Evolutionary conservation across 2,888 invertebrate genomes (phyloP).

Genomic region (Drosophila fungiperda): DNA sequence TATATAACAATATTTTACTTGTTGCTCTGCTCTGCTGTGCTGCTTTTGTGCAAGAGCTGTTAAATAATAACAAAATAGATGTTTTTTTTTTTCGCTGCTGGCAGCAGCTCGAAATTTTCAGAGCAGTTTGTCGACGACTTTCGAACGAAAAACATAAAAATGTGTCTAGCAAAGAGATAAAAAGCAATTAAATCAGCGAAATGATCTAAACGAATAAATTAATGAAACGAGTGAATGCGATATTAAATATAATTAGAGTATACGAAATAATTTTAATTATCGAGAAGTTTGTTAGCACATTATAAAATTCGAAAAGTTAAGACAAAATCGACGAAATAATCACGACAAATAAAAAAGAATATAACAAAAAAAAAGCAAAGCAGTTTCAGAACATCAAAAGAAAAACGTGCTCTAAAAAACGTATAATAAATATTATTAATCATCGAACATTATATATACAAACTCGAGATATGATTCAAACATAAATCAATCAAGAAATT

Average conservation of each 20-base stretch:
- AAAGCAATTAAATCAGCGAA: constrained; percentile 42
- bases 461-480: background rate
- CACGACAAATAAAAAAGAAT: constrained; percentile 5
- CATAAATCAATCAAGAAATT: background rate
- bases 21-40: constrained; percentile 37
- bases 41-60: constrained; percentile 59
- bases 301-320: constrained; percentile 18
- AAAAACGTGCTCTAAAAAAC: constrained; percentile 1
- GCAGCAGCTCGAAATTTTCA: constrained; percentile 57
- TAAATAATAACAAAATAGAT: constrained; percentile 76
- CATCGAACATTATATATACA: background rate
- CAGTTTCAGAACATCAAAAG: background rate
- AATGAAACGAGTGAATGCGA: constrained; percentile 27
- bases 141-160: constrained; percentile 79
- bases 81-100: constrained; percentile 43
- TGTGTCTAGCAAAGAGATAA: constrained; percentile 59
- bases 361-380: background rate
- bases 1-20: constrained; percentile 51
- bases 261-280: constrained; percentile 18
- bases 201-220: constrained; percentile 49
- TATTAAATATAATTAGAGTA: constrained; percentile 24
- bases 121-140: constrained; percentile 82
- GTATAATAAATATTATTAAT: background rate
- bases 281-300: constrained; percentile 24
- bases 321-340: constrained; percentile 31